phyloP scores from a whole-genome alignment of 23 tunicate species.

The Phallusia fumigata region DNA sequence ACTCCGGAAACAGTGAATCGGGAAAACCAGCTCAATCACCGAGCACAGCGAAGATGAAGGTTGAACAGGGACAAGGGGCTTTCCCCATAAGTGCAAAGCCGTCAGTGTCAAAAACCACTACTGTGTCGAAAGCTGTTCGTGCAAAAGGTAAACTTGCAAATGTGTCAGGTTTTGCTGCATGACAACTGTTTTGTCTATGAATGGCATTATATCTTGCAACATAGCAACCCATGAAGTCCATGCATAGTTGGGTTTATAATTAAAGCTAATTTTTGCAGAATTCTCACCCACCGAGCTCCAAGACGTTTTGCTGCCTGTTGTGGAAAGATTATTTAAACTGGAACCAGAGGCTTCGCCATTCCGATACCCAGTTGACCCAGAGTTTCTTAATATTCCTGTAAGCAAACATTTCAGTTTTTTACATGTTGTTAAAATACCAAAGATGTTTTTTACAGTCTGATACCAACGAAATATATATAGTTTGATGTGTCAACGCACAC shows the following conservation, averaged over 20 bases:
- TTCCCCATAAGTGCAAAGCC: constrained; percentile 4
- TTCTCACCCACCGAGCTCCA: constrained; percentile 59
- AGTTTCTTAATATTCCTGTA: constrained; percentile 81
- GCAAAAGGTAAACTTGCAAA: neutral
- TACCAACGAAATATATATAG: too few relatives aligned
- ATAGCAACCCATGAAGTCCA: too few relatives aligned
- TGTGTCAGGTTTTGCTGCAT: too few relatives aligned
- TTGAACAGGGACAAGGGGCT: neutral
- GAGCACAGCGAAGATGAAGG: neutral
- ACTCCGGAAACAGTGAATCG: neutral
- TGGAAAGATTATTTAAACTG: constrained; percentile 62
- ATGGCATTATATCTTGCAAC: too few relatives aligned
- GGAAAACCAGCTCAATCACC: neutral
- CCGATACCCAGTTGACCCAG: constrained; percentile 92
- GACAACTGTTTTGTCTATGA: too few relatives aligned
- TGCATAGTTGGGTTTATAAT: neutral
- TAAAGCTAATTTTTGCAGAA: constrained; percentile 25
- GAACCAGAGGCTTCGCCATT: constrained; percentile 90
- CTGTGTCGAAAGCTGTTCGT: constrained; percentile 5
- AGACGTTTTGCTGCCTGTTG: constrained; percentile 62
- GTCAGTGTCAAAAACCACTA: neutral
- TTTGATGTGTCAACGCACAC: too few relatives aligned
- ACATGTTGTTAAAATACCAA: neutral
- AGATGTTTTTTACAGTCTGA: too few relatives aligned
- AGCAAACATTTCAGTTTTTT: constrained; percentile 13